Evolutionary conservation across 2,797 vertebrate species (phyloP), one percentile per base, ranked within the genome.

Genomic region (Enteromius trimaculatus): DNA sequence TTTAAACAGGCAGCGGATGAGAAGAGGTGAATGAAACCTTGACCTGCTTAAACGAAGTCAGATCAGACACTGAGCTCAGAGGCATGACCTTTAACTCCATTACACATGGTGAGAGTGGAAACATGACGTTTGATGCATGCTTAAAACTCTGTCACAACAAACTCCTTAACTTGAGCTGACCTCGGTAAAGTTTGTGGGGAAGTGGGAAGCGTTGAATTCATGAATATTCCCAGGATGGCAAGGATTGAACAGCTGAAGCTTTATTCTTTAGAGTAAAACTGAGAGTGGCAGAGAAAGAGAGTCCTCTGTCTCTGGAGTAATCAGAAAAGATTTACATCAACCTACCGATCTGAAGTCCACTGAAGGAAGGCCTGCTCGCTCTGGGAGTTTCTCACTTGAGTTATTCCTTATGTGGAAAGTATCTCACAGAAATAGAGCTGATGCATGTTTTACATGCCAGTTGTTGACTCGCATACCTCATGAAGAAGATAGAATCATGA

Each of bases 21-120:
- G 42, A 68, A 49, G 34, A 68, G 23, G 31, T 84, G 51, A 66
- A 77, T 66, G 68, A 70, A 71, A 66, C 62, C 69, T 65, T 83
- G 72, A 53, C 80, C 77, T 14, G 21, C 26, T 60, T 10, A 8
- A 76, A 64, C 7, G 0, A 49, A 77, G 13, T 47, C 66, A 53
- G n/a, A 77, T 77, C 74, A 87, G 19, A 83, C 16, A 26, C 19
- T 47, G 47, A 31, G 34, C 53, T 78, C 44, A 5, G 44, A 86
- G 44, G 65, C 55, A 31, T 64, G 81, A 87, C 84, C 78, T 81
- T 82, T 39, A 66, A 42, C 72, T 80, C 26, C 23, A n/a, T 72
- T 71, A 77, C 53, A 77, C 4, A 66, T 51, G 10, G 16, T 13
- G 70, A 71, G 47, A 68, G 34, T 58, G 26, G 6, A 65, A 23